These are phyloP conservation scores for Semicossyphus pulcher DNA, from an alignment of 2,113 vertebrate genomes.

Conservation along the genomic window DNA sequence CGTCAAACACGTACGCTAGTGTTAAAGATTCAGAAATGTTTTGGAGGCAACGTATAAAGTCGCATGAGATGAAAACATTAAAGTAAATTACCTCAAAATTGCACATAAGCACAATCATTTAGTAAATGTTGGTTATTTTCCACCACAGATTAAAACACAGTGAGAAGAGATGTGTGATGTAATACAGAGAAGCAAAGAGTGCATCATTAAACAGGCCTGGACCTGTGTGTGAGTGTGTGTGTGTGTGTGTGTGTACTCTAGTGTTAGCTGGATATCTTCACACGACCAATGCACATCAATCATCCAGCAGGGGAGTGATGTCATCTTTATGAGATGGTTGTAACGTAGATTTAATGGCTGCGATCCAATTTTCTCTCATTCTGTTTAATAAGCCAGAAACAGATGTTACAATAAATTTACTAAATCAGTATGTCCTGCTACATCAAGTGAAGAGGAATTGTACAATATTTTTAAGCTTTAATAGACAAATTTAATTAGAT, in stretches of 20 bases:
- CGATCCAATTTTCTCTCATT: too few species aligned
- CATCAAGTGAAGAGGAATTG: too few species aligned
- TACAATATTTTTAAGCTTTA: too few species aligned
- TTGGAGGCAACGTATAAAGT: too few species aligned
- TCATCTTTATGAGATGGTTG: not conserved
- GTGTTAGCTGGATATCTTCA: constrained; percentile 4
- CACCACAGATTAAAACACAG: not conserved
- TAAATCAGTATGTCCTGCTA: too few species aligned
- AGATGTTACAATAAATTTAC: too few species aligned
- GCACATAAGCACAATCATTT: not conserved
- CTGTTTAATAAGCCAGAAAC: too few species aligned
- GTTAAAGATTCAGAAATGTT: too few species aligned
- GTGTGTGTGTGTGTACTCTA: not conserved
- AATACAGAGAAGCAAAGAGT: not conserved
- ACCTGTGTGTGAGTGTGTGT: not conserved
- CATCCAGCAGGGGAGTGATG: constrained; percentile 5
- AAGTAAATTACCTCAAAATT: not conserved
- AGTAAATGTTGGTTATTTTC: not conserved
- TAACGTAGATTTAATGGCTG: not conserved
- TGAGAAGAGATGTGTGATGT: not conserved
- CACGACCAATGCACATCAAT: constrained; percentile 18
- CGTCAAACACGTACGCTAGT: too few species aligned
- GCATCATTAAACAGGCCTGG: constrained; percentile 7
- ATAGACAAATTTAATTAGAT: too few species aligned
- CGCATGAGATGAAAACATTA: too few species aligned